phyloP scores from a whole-genome alignment of 2,113 vertebrate species.

The Oncorhynchus mykiss region DNA sequence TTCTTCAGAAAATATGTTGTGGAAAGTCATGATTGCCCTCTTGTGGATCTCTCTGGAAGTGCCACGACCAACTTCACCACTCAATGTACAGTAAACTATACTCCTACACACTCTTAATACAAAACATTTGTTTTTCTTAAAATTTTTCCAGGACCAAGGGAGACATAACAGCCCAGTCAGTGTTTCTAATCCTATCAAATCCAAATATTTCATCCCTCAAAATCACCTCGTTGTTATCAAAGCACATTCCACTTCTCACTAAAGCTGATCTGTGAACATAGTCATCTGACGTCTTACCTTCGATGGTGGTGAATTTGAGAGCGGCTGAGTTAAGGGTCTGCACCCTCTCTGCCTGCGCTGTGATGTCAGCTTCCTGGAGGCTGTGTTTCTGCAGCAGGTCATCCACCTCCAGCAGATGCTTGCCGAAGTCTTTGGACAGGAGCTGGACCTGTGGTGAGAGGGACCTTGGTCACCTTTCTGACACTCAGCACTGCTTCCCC shows the following conservation, averaged over 20 bases:
- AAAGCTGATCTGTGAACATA: too few species aligned
- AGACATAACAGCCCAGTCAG: too few species aligned
- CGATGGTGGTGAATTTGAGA: constrained; percentile 84
- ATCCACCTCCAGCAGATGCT: constrained; percentile 92
- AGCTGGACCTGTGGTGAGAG: constrained; percentile 73
- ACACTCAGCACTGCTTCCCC: not conserved
- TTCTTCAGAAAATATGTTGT: not conserved
- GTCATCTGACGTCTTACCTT: constrained; percentile 69
- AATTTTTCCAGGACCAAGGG: too few species aligned
- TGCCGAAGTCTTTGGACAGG: constrained; percentile 88
- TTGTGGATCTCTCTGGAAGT: constrained; percentile 32
- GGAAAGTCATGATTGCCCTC: constrained; percentile 18
- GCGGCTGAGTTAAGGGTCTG: constrained; percentile 84
- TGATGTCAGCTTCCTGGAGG: constrained; percentile 87
- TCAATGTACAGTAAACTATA: not conserved
- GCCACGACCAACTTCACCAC: not conserved
- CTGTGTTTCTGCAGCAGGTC: constrained; percentile 92
- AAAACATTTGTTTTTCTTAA: too few species aligned
- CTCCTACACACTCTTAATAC: too few species aligned
- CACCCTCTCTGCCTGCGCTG: constrained; percentile 86
- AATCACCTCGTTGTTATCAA: too few species aligned
- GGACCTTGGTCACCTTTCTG: not conserved
- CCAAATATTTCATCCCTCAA: too few species aligned
- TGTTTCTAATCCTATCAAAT: too few species aligned
- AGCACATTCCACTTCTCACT: too few species aligned